These are phyloP conservation scores for Athalia rosae DNA, from an alignment of 2,888 invertebrate genomes.

Conservation along the genomic window DNA sequence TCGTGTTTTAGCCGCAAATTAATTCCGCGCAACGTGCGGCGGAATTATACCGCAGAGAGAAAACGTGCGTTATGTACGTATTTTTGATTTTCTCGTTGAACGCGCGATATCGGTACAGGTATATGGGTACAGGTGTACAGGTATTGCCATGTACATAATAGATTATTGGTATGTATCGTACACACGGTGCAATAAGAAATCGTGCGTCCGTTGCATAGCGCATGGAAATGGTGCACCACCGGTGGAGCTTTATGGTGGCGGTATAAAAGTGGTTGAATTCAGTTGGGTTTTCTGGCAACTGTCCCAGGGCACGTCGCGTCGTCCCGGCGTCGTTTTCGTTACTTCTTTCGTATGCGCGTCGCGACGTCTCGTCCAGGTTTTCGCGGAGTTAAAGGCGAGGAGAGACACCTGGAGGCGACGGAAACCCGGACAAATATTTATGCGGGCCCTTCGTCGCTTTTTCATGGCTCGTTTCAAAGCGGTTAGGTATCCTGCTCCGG, in stretches of 20 bases:
- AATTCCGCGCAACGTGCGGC: too few species aligned
- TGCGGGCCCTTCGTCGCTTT: conserved; percentile 38
- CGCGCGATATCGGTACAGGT: too few species aligned
- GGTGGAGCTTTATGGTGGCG: background rate
- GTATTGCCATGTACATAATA: too few species aligned
- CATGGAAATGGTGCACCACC: too few species aligned
- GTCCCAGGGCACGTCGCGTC: conserved; percentile 4
- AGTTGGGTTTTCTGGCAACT: conserved; percentile 31
- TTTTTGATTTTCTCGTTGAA: too few species aligned
- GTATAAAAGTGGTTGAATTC: conserved; percentile 28
- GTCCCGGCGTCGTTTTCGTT: conserved; percentile 13
- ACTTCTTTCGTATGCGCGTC: conserved; percentile 30
- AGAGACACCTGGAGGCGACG: conserved; percentile 34
- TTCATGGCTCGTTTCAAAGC: conserved; percentile 43
- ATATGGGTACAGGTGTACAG: too few species aligned
- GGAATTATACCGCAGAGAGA: too few species aligned
- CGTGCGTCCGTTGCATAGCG: too few species aligned
- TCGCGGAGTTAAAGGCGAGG: conserved; percentile 7
- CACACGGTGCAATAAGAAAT: too few species aligned
- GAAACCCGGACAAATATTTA: conserved; percentile 42
- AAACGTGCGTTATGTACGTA: too few species aligned
- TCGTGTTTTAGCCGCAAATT: too few species aligned
- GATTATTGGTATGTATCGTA: too few species aligned
- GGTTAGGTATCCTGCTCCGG: conserved; percentile 7
- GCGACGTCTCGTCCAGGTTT: conserved; percentile 14